A percentile compares a stretch with the other conserved stretches of the same genome.
These are phyloP conservation scores for Brienomyrus longianalis DNA, from an alignment of 2,113 vertebrate species.

Conservation along the genomic window DNA sequence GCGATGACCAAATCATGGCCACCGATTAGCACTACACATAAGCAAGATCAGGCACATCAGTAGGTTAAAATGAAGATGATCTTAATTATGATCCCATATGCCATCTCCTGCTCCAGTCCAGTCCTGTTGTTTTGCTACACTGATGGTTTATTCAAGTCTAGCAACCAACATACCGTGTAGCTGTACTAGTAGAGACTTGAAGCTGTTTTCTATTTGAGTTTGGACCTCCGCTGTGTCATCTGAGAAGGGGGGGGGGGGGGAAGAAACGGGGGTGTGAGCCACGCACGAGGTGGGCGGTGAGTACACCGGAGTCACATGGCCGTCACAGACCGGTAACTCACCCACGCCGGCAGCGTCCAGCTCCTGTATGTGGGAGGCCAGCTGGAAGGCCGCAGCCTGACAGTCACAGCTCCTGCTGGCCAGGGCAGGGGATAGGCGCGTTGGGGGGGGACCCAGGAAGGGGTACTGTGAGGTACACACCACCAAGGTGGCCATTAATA, in stretches of 20 bases:
- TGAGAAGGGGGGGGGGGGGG: conserved; percentile 41
- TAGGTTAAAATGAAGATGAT: not conserved
- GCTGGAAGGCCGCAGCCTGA: conserved; percentile 80
- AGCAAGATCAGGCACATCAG: not conserved
- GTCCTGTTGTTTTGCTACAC: not conserved
- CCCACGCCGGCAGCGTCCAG: conserved; percentile 81
- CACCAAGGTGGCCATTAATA: not conserved
- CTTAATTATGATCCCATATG: not conserved
- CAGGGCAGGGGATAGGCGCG: conserved; percentile 77
- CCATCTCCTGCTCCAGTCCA: not conserved
- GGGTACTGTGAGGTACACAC: conserved; percentile 65
- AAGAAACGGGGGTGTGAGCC: not conserved
- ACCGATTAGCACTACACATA: not conserved
- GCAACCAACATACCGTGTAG: conserved; percentile 74
- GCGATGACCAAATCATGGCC: not conserved
- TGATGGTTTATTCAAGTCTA: not conserved
- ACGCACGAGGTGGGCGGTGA: not conserved
- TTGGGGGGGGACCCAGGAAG: conserved; percentile 83
- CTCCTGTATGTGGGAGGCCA: conserved; percentile 80
- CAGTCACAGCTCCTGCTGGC: conserved; percentile 82
- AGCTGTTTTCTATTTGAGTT: conserved; percentile 80
- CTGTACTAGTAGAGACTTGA: conserved; percentile 79
- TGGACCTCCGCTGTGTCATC: conserved; percentile 86
- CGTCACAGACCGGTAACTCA: conserved; percentile 48
- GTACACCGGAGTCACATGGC: not conserved